Evolutionary conservation across 2,113 vertebrate species (phyloP).

Genomic region (Apteryx mantelli): DNA sequence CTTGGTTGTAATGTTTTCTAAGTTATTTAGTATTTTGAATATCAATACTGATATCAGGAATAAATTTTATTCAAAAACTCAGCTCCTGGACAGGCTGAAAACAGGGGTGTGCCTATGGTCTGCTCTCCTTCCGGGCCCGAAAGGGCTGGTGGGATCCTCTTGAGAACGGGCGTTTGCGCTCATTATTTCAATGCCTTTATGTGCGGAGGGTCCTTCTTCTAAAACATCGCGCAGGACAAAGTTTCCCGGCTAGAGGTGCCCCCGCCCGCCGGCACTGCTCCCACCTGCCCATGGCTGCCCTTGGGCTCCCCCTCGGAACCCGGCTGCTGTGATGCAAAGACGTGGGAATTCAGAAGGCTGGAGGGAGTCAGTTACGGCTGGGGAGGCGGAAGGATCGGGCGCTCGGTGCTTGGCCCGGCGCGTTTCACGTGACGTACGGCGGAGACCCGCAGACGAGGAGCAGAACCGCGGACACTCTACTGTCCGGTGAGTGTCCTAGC

Average conservation of each 20-base stretch:
- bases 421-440: too few relatives aligned
- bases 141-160: background rate
- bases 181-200: background rate
- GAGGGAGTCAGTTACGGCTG: background rate
- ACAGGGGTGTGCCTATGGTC: background rate
- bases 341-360: background rate
- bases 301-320: background rate
- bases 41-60: background rate
- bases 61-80: background rate
- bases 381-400: too few relatives aligned
- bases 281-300: too few relatives aligned
- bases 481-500: too few relatives aligned
- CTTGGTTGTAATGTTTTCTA: background rate
- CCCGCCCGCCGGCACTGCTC: background rate
- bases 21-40: background rate
- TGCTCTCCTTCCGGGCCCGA: background rate
- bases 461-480: too few relatives aligned
- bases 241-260: background rate
- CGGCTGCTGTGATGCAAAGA: background rate
- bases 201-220: background rate
- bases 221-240: rapidly evolving
- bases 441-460: too few relatives aligned
- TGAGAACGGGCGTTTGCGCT: background rate
- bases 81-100: background rate
- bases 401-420: too few relatives aligned